phyloP scores from a whole-genome alignment of 1,140 invertebrate genomes.

The Lamellibrachia luymesi region DNA sequence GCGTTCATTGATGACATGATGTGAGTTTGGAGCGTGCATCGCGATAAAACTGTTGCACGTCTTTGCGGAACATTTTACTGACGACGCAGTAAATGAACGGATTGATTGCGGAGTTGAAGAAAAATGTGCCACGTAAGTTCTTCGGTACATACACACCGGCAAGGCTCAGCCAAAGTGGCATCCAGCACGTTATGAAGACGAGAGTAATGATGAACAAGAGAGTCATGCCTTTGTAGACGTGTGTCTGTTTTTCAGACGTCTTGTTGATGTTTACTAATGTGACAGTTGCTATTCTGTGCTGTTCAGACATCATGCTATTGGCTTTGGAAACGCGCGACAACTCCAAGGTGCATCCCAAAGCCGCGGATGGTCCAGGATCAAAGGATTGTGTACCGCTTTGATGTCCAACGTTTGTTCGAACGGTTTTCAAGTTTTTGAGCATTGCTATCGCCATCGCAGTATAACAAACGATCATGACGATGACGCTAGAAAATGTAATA shows the following conservation, averaged over 20 bases:
- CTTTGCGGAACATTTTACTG: too few relatives aligned
- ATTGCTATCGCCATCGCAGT: neutral
- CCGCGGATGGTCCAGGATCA: neutral
- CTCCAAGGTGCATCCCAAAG: neutral
- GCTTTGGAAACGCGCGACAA: neutral
- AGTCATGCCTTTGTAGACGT: neutral
- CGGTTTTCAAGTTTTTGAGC: neutral
- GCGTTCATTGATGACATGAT: neutral
- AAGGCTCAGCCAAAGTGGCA: neutral
- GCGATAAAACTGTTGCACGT: too few relatives aligned
- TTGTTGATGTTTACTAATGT: neutral
- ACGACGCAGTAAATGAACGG: too few relatives aligned
- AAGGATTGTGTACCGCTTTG: neutral
- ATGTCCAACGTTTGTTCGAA: neutral
- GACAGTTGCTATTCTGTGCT: neutral
- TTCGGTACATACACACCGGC: neutral
- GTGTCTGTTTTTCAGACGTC: neutral
- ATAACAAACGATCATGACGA: neutral
- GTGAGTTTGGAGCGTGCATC: neutral
- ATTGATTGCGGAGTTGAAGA: neutral
- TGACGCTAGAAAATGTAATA: neutral
- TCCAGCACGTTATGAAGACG: neutral
- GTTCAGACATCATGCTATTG: neutral
- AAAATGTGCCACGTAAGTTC: neutral
- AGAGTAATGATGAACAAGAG: neutral